Conservation (phyloP, 1,140 invertebrate species). For the Drosophila ercepeae region DNA sequence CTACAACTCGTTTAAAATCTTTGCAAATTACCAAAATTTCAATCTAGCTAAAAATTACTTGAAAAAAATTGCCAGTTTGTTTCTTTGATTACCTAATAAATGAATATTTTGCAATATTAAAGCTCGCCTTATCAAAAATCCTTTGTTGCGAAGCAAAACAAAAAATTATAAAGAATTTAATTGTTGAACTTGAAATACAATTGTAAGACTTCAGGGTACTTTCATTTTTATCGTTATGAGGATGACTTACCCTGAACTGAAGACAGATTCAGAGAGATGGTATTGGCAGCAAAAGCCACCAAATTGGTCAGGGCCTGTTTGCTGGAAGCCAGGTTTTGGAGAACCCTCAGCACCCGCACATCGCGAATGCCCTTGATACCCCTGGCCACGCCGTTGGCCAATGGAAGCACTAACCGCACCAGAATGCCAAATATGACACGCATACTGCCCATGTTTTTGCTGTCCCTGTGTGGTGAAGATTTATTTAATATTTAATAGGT, state of each 20-base stretch:
- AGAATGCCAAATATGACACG: conserved; percentile 77
- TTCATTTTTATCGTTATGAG: background rate
- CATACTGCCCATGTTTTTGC: conserved; percentile 68
- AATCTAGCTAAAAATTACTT: background rate
- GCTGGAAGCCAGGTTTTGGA: conserved; percentile 73
- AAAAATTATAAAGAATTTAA: background rate
- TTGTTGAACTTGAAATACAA: background rate
- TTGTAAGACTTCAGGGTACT: background rate
- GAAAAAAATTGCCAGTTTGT: background rate
- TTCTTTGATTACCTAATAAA: conserved; percentile 1
- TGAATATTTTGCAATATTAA: background rate
- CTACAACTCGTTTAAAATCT: no score
- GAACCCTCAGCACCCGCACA: conserved; percentile 62
- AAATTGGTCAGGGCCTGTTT: conserved; percentile 84
- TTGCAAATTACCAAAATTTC: no score
- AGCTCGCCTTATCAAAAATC: background rate
- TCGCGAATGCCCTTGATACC: conserved; percentile 76
- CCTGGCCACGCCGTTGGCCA: conserved; percentile 75
- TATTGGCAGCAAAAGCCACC: conserved; percentile 84
- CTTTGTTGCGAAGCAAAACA: conserved; percentile 2
- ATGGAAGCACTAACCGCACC: conserved; percentile 70
- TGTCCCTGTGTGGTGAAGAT: conserved; percentile 24
- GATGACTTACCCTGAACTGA: conserved; percentile 83
- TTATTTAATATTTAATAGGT: no score
- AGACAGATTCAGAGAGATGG: conserved; percentile 84